Evolutionary conservation across 2,797 vertebrate genomes (phyloP).

Genomic region (Acipenser transmontanus): DNA sequence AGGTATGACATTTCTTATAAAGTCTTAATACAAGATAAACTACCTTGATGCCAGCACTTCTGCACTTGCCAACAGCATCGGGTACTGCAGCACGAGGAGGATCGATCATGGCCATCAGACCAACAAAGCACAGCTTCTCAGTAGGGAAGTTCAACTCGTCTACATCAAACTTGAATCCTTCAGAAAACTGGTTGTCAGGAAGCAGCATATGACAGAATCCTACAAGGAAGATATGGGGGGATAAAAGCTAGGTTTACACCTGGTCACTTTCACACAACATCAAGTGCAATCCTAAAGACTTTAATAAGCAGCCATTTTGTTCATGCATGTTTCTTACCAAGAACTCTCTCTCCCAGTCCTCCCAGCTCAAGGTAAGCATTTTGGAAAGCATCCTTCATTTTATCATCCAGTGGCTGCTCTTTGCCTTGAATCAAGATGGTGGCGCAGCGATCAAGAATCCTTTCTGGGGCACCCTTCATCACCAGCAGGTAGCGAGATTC

Average conservation of each 20-base stretch:
- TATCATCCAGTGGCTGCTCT: conserved; percentile 78
- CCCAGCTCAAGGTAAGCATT: conserved; percentile 90
- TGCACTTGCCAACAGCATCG: conserved; percentile 91
- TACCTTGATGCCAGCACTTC: conserved; percentile 93
- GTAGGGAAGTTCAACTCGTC: conserved; percentile 88
- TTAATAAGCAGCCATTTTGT: background rate
- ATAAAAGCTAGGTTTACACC: too few species aligned
- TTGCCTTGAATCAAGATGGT: conserved; percentile 82
- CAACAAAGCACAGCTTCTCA: conserved; percentile 84
- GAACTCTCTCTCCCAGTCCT: conserved; percentile 86
- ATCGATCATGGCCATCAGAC: conserved; percentile 94
- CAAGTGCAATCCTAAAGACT: too few species aligned
- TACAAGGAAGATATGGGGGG: conserved; percentile 28
- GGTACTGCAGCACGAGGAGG: conserved; percentile 91
- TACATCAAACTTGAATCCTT: conserved; percentile 78
- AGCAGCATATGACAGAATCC: conserved; percentile 82
- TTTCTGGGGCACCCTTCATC: conserved; percentile 94
- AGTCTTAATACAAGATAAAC: background rate
- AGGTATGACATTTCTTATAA: too few species aligned
- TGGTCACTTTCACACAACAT: too few species aligned
- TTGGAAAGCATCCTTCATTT: conserved; percentile 88
- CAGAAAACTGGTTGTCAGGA: conserved; percentile 81
- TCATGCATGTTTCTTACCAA: conserved; percentile 56
- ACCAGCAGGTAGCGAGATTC: conserved; percentile 83
- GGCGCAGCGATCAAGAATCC: conserved; percentile 88